Evolutionary conservation across 2,113 vertebrate species (phyloP).

Genomic region (Oncorhynchus tshawytscha): DNA sequence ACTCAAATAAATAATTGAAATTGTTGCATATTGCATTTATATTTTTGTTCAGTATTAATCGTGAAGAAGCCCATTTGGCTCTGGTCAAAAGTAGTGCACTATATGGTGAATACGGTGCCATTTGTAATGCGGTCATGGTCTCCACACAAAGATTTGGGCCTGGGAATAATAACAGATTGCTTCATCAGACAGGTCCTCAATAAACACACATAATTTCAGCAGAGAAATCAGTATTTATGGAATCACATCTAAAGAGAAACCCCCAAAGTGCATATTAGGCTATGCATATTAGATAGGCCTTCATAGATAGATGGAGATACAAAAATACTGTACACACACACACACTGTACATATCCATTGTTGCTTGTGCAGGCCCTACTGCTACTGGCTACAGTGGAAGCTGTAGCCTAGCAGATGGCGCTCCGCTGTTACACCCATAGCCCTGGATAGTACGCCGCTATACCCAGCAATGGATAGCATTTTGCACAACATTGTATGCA

Average conservation of each 20-base stretch:
- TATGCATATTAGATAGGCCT: neutral
- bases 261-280: neutral
- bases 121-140: neutral
- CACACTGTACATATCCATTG: neutral
- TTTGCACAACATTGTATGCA: slow-evolving; percentile 64
- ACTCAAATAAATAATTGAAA: no score
- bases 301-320: no score
- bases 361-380: slow-evolving; percentile 34
- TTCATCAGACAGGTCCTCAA: slow-evolving; percentile 32
- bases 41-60: no score
- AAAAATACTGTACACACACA: no score
- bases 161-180: slow-evolving; percentile 47
- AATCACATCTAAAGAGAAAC: neutral
- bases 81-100: no score
- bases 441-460: slow-evolving; percentile 51
- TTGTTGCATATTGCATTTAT: no score
- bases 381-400: slow-evolving; percentile 14
- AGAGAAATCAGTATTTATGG: neutral
- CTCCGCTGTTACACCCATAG: slow-evolving; percentile 62
- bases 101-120: no score
- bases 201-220: neutral
- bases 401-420: slow-evolving; percentile 34
- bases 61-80: no score
- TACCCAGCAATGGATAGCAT: slow-evolving; percentile 54
- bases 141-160: slow-evolving; percentile 40